phyloP scores from a whole-genome alignment of 2,113 vertebrate genomes.

The Gallinago paraguaiae region DNA sequence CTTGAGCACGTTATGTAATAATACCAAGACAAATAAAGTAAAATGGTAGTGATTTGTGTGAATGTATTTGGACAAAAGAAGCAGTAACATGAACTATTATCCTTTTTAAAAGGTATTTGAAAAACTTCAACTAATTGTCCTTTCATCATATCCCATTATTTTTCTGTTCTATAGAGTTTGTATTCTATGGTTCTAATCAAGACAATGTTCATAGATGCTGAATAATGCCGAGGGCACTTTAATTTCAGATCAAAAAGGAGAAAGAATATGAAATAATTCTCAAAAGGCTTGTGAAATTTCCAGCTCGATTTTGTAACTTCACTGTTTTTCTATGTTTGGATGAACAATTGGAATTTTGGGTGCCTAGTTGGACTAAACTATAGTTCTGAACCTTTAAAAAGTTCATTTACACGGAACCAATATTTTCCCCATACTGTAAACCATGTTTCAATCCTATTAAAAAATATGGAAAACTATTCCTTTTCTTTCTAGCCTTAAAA shows the following conservation, averaged over 20 bases:
- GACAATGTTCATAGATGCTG: neutral
- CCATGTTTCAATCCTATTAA: neutral
- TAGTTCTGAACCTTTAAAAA: neutral
- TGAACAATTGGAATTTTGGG: neutral
- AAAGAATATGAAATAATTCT: neutral
- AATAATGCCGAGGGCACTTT: neutral
- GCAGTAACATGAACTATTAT: neutral
- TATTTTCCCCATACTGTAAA: neutral
- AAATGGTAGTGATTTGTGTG: neutral
- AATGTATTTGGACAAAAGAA: neutral
- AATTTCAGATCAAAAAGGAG: neutral
- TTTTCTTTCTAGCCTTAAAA: neutral
- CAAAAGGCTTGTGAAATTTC: neutral
- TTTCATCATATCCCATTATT: neutral
- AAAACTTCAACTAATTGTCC: neutral
- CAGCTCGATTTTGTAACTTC: neutral
- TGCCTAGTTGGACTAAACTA: neutral
- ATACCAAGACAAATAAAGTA: neutral
- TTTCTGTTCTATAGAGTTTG: neutral
- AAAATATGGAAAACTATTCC: neutral
- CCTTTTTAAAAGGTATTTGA: neutral
- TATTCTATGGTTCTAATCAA: neutral
- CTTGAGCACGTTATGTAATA: neutral
- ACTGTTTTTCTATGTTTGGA: neutral
- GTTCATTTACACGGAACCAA: neutral